Conservation (phyloP, 1,140 invertebrate genomes). For the Heterodera schachtii region DNA sequence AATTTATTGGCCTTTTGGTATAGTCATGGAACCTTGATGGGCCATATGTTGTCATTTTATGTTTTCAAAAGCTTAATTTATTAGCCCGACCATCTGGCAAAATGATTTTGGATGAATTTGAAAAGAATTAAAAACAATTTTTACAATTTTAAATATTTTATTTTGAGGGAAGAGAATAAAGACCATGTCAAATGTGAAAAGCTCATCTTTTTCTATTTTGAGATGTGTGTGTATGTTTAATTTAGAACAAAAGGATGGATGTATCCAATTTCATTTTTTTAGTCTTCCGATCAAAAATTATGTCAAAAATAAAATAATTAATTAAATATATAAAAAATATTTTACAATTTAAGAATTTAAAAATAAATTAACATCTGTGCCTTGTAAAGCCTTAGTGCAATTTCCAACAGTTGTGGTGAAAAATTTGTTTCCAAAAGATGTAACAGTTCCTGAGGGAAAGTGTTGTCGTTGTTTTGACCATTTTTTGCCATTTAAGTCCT, state of each 20-base stretch:
- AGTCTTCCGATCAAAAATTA: not conserved
- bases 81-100: not conserved
- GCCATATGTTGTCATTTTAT: not conserved
- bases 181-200: not conserved
- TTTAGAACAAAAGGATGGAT: no score
- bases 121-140: not conserved
- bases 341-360: not conserved
- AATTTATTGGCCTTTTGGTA: not conserved
- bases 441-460: not conserved
- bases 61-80: not conserved
- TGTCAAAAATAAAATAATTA: not conserved
- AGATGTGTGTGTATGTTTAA: not conserved
- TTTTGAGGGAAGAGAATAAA: not conserved
- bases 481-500: not conserved
- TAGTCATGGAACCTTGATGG: not conserved
- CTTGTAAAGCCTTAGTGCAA: not conserved
- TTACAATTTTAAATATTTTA: no score
- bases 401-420: constrained; percentile 2
- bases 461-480: not conserved
- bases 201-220: not conserved
- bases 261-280: not conserved
- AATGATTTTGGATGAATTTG: not conserved
- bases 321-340: not conserved
- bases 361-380: not conserved
- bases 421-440: constrained; percentile 7